Conservation (phyloP, 2,888 invertebrate species). For the Drosophila prostipennis region DNA sequence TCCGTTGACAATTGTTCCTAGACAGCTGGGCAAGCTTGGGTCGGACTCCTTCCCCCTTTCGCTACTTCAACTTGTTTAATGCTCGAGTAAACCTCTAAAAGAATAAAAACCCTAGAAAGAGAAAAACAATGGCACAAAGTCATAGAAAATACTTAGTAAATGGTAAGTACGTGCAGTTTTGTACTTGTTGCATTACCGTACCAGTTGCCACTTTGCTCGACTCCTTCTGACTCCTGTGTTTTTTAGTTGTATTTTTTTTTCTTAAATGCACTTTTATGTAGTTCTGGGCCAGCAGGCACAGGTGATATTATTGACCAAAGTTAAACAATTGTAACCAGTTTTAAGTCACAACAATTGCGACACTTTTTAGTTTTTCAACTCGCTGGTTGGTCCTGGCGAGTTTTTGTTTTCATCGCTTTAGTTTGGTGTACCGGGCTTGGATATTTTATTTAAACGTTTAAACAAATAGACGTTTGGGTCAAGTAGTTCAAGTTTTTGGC, state of each 20-base stretch:
- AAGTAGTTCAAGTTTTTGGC: background rate
- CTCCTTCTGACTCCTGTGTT: constrained; percentile 34
- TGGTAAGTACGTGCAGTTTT: constrained; percentile 71
- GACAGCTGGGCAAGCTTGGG: constrained; percentile 40
- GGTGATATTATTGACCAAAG: constrained; percentile 74
- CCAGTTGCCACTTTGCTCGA: constrained; percentile 18
- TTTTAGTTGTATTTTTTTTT: constrained; percentile 1
- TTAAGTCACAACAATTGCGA: constrained; percentile 68
- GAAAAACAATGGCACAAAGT: constrained; percentile 64
- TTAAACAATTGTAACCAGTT: constrained; percentile 72
- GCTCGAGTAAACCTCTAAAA: constrained; percentile 74
- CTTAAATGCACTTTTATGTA: constrained; percentile 64
- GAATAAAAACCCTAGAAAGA: constrained; percentile 49
- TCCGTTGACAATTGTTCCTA: constrained; percentile 72
- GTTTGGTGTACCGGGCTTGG: background rate
- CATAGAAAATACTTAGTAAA: constrained; percentile 70
- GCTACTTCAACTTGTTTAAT: constrained; percentile 77
- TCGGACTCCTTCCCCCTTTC: background rate
- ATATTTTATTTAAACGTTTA: too few relatives aligned
- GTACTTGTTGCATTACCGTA: constrained; percentile 61
- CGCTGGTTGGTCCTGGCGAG: constrained; percentile 7
- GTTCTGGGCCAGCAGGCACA: constrained; percentile 52
- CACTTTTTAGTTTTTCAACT: constrained; percentile 64
- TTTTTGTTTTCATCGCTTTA: constrained; percentile 4
- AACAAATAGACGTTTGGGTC: background rate